Evolutionary conservation across 1,140 invertebrate genomes (phyloP), one percentile per base, ranked within the genome.

Genomic region (Dryas iulia): DNA sequence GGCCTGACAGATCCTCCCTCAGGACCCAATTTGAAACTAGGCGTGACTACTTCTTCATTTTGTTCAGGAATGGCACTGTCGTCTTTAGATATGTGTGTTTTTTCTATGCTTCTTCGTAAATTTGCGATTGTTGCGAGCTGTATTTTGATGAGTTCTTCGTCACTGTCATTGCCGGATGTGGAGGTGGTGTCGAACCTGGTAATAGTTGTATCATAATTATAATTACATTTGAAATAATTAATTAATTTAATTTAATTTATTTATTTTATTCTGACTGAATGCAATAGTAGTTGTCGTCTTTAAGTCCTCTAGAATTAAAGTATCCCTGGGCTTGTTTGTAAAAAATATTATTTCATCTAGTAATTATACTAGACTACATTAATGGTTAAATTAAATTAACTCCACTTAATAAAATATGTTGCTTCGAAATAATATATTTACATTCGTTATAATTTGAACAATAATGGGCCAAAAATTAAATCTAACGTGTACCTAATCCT

Each of bases 11-110:
- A 26, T 4, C 92, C 90, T 0, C 83, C 88, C 39, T 92, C 93
- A 5, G 94, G 94, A 0, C 94, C 94, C 6, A 95, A 83, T 62
- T 93, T 93, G 77, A 95, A 95, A 68, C 92, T 93, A 28, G 93
- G 93, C 14, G 92, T 83, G 56, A 92, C 88, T 12, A 86, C 33
- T 59, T 86, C 86, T 5, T 91, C 87, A 31, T 81, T 86, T 62
- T 91, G 85, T 71, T 92, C 90, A 8, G 82, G 87, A 57, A 90
- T 89, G 73, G 91, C 86, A 75, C 80, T 82, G 59, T 92, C 91
- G 69, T 83, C 77, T 70, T 92, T 79, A 0, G 90, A 90, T 52
- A 92, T 91, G 71, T 92, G 86, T 4, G 92, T 92, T 68, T 90
- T 90, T 71, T 92, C 92, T 56, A 91, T 92, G 68, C 92, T 92